Evolutionary conservation across 2,888 invertebrate genomes (phyloP).

Genomic region (Lobophora halterata): DNA sequence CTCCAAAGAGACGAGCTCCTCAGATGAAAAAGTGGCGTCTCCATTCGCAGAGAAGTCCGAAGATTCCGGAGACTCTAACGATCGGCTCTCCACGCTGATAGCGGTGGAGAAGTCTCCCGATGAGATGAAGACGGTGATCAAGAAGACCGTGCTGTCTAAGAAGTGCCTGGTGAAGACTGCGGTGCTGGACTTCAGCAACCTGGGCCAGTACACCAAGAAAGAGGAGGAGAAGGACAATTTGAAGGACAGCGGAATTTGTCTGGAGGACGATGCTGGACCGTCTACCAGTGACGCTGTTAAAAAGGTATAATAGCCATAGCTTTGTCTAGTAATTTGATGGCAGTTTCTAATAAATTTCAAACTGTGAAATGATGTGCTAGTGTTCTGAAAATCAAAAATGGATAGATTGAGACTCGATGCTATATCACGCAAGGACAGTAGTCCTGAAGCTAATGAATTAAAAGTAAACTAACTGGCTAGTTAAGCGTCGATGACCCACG

Average conservation of each 20-base stretch:
- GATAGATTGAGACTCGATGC: too few relatives aligned
- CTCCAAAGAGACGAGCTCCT: constrained; percentile 74
- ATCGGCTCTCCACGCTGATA: constrained; percentile 58
- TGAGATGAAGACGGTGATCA: constrained; percentile 70
- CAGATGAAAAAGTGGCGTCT: constrained; percentile 66
- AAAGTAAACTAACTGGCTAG: too few relatives aligned
- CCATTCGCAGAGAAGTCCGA: constrained; percentile 70
- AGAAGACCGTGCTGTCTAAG: constrained; percentile 63
- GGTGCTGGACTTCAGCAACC: constrained; percentile 62
- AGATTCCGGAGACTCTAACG: constrained; percentile 67
- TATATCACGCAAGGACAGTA: too few relatives aligned
- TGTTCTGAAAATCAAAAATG: too few relatives aligned
- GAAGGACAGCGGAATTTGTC: constrained; percentile 68
- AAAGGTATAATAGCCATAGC: too few relatives aligned
- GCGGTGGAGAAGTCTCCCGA: constrained; percentile 66
- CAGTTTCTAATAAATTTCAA: too few relatives aligned
- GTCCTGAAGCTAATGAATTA: too few relatives aligned
- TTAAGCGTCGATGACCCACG: too few relatives aligned
- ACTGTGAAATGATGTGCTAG: too few relatives aligned
- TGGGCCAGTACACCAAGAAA: constrained; percentile 56
- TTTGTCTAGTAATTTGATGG: too few relatives aligned
- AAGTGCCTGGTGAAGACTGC: constrained; percentile 66
- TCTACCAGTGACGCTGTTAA: constrained; percentile 54
- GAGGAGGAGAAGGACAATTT: constrained; percentile 59
- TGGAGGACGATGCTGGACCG: constrained; percentile 56